phyloP scores from a whole-genome alignment of 35 echinoderm and acorn worm genomes.

The Eucidaris tribuloides region DNA sequence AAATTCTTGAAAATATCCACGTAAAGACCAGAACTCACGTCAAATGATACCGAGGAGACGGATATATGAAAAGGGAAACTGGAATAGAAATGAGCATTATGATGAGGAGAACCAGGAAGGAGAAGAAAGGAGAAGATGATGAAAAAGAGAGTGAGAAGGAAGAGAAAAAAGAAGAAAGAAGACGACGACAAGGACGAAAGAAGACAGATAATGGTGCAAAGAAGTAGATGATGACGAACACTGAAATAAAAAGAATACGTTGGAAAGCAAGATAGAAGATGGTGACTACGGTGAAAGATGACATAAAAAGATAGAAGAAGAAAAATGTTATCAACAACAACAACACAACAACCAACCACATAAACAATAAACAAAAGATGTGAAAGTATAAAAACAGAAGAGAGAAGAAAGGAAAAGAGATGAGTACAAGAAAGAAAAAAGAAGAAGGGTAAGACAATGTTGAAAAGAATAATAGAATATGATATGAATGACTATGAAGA shows the following conservation, averaged over 20 bases:
- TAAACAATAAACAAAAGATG: neutral
- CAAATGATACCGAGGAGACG: too few species aligned
- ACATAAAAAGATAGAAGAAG: neutral
- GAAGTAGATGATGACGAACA: neutral
- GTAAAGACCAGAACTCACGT: neutral
- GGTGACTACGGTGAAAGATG: neutral
- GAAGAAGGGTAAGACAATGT: too few species aligned
- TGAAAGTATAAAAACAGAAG: neutral
- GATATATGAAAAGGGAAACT: too few species aligned
- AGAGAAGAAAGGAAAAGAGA: neutral
- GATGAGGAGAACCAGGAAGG: too few species aligned
- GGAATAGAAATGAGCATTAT: neutral
- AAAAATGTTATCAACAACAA: neutral
- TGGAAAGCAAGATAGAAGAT: neutral
- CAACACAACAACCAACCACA: neutral
- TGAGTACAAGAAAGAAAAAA: too few species aligned
- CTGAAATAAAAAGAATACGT: neutral
- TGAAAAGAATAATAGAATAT: too few species aligned
- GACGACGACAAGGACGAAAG: neutral
- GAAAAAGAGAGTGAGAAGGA: neutral
- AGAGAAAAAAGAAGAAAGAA: too few species aligned
- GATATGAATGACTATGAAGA: too few species aligned
- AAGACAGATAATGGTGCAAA: neutral
- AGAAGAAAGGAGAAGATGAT: neutral
- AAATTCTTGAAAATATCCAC: too few species aligned